A percentile compares a stretch with the other conserved stretches of the same genome.
Evolutionary conservation across 2,797 vertebrate genomes (phyloP).

Genomic region (Alauda arvensis): DNA sequence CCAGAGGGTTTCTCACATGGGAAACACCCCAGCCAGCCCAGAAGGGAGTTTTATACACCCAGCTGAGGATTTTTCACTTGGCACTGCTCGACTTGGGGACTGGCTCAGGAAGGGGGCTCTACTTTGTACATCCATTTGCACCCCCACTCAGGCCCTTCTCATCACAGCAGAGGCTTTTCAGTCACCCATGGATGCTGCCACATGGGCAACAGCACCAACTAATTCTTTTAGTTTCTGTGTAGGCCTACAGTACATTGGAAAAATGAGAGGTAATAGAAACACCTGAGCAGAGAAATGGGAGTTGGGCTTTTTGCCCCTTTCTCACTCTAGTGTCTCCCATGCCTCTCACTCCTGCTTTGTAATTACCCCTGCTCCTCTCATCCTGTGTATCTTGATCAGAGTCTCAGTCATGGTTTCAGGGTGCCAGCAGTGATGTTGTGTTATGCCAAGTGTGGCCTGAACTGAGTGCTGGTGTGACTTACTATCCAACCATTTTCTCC

Average conservation of each 20-base stretch:
- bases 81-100: fast-evolving
- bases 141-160: background rate
- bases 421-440: slow-evolving; percentile 15
- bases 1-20: background rate
- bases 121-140: background rate
- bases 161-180: background rate
- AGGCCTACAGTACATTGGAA: background rate
- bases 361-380: background rate
- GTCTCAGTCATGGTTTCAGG: background rate
- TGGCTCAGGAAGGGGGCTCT: background rate
- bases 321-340: background rate
- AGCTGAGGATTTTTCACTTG: background rate
- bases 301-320: slow-evolving; percentile 16
- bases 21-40: background rate
- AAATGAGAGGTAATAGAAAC: background rate
- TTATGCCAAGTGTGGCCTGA: slow-evolving; percentile 16
- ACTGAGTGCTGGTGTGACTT: background rate
- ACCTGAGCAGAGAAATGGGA: background rate
- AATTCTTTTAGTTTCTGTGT: background rate
- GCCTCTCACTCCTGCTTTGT: slow-evolving; percentile 2
- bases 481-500: background rate
- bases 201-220: background rate
- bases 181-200: background rate
- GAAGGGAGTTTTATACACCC: background rate
- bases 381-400: background rate